Evolutionary conservation across 2,113 vertebrate genomes (phyloP).

Genomic region (Nasalis larvatus): DNA sequence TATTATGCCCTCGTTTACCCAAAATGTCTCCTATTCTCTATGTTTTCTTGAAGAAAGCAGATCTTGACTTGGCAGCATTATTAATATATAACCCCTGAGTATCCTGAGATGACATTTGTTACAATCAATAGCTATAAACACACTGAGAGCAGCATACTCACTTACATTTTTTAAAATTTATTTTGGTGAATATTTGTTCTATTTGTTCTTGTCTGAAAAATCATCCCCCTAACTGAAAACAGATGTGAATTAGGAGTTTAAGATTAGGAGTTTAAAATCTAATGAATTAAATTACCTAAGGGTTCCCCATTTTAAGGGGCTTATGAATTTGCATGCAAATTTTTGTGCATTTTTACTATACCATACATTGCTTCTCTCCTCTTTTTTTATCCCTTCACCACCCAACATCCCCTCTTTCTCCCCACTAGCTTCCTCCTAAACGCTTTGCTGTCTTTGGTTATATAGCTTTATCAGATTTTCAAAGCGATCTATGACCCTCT

Average conservation of each 20-base stretch:
- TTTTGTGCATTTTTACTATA: not conserved
- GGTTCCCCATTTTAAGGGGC: accelerated
- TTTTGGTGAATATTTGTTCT: not conserved
- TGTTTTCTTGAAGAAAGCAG: not conserved
- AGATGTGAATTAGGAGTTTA: not conserved
- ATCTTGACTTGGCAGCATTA: not conserved
- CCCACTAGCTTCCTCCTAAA: not conserved
- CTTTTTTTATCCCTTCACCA: not conserved
- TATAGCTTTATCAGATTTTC: not conserved
- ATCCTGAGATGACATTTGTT: not conserved
- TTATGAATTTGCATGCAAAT: not conserved
- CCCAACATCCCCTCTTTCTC: too few relatives aligned
- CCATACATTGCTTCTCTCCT: accelerated
- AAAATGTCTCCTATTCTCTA: not conserved
- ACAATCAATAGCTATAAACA: not conserved
- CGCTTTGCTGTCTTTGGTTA: not conserved
- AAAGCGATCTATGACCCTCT: not conserved
- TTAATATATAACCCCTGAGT: not conserved
- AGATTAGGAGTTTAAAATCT: not conserved
- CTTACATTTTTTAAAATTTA: not conserved
- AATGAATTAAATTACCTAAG: not conserved
- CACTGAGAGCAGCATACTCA: not conserved
- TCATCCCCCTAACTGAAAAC: not conserved
- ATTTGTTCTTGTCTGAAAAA: not conserved
- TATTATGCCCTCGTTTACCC: not conserved